Evolutionary conservation across 2,888 invertebrate genomes (phyloP), one percentile per base, ranked within the genome.

Genomic region (Lymantria dispar): DNA sequence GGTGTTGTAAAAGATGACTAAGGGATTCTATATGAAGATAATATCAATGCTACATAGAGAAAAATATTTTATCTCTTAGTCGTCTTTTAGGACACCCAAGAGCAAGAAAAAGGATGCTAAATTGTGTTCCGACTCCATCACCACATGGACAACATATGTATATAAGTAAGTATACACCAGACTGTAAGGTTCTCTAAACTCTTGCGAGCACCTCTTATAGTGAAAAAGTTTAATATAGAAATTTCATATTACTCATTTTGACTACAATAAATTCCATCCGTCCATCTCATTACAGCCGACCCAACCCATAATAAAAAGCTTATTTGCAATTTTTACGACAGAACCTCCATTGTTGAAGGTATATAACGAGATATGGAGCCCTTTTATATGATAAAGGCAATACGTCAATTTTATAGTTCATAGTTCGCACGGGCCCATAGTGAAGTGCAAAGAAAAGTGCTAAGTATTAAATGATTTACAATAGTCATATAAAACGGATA

Each of bases 381-480:
- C 81, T 80, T 87, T 84, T 85, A 77, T 85, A 69, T 75, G 74
- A 80, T 80, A 78, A 75, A 77, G 66, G 82, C 79, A 75, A 85
- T 87, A 76, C 86, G 84, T 89, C 86, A 89, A 88, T 82, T 88
- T 90, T 89, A 88, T 86, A 85, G 89, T 83, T 85, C 87, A 84
- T 89, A 87, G 88, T 88, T 87, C 88, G 83, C 72, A 74, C 65
- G 59, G 69, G 70, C 69, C 66, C 68, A 69, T 73, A 62, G 68
- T 69, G 70, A 70, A 72, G 58, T 55, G 60, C 61, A 74, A 45
- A 75, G 76, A 74, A 82, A 76, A 74, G 77, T 72, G 69, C 78
- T 83, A 83, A 87, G 82, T 82, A 83, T 85, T 65, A 71, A 73
- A 83, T 88, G 89, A 89, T 89, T 89, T 89, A 90, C 71, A 70